phyloP scores from a whole-genome alignment of 2,113 vertebrate genomes.

The Dipodomys spectabilis region DNA sequence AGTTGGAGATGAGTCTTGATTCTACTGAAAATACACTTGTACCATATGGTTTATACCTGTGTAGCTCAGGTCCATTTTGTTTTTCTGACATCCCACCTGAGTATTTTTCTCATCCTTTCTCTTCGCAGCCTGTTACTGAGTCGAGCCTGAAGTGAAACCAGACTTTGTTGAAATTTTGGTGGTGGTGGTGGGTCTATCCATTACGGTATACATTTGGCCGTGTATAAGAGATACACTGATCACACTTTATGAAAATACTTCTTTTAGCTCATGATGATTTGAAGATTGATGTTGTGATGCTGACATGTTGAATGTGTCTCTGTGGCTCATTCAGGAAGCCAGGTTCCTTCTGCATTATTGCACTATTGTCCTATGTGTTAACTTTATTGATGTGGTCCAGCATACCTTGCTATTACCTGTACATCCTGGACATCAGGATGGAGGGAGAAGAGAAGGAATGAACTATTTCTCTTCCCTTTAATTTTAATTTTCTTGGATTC shows the following conservation, averaged over 20 bases:
- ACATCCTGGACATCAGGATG: neutral
- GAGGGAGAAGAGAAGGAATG: neutral
- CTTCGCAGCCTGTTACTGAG: neutral
- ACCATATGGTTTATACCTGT: neutral
- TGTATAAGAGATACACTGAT: neutral
- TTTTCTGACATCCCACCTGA: neutral
- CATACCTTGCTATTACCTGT: neutral
- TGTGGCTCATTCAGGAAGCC: neutral
- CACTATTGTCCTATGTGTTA: neutral
- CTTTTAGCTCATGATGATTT: neutral
- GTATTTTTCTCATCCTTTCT: neutral
- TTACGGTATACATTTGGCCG: neutral
- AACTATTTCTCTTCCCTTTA: neutral
- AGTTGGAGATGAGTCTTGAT: neutral
- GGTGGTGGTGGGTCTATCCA: neutral
- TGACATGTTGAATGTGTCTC: neutral
- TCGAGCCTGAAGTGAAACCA: neutral
- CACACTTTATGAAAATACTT: neutral
- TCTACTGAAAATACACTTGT: neutral
- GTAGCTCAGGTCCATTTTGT: neutral
- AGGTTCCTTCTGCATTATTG: neutral
- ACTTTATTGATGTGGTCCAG: neutral
- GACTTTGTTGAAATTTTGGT: neutral
- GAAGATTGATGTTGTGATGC: neutral
- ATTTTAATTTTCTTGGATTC: no score